These are phyloP conservation scores for Nixonia krombeini DNA, from an alignment of 1,140 invertebrate species.

Conservation along the genomic window DNA sequence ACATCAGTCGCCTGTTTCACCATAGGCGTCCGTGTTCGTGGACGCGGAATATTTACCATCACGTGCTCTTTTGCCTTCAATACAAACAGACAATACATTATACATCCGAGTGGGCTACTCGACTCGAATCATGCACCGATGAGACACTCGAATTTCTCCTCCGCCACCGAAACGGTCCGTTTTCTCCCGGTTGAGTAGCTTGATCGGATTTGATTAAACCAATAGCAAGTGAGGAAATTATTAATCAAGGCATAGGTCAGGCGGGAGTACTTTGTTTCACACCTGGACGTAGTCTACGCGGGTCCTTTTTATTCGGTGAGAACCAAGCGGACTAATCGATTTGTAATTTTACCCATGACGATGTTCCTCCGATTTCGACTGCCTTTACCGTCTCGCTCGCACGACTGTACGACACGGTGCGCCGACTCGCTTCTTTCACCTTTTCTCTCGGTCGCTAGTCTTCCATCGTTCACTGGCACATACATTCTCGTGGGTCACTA, in stretches of 20 bases:
- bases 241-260: not conserved
- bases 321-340: slow-evolving; percentile 42
- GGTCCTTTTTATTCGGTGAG: slow-evolving; percentile 22
- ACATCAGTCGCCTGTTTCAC: slow-evolving; percentile 62
- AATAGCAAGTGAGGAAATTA: not conserved
- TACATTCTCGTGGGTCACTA: slow-evolving; percentile 11
- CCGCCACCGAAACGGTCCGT: too few species aligned
- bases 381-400: not conserved
- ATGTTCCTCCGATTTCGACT: slow-evolving; percentile 37
- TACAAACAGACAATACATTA: too few species aligned
- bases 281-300: not conserved
- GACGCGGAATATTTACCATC: slow-evolving; percentile 44
- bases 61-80: slow-evolving; percentile 26
- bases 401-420: not conserved
- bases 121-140: too few species aligned
- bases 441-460: slow-evolving; percentile 8
- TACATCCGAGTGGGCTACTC: too few species aligned
- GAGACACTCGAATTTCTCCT: too few species aligned
- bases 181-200: too few species aligned
- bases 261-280: not conserved
- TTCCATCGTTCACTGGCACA: not conserved
- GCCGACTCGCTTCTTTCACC: not conserved
- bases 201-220: too few species aligned
- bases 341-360: slow-evolving; percentile 51
- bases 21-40: slow-evolving; percentile 59